Conservation (phyloP, 2,888 invertebrate genomes). For the Eueremaeus valkanovi region DNA sequence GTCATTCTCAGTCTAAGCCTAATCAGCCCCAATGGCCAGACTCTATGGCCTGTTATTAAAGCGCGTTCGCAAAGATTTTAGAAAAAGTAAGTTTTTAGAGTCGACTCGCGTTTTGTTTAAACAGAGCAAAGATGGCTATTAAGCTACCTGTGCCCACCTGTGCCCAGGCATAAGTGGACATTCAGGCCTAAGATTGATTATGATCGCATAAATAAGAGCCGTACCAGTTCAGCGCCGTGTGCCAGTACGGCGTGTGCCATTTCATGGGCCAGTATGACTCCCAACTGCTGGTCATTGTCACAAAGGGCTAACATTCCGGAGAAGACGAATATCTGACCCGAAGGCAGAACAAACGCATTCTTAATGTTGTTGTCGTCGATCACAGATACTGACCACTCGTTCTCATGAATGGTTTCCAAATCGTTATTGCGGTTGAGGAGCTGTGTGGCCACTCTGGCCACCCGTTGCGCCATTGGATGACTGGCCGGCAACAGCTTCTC, state of each 20-base stretch:
- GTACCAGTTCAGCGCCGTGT: conserved; percentile 54
- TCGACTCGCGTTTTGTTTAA: no score
- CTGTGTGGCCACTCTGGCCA: conserved; percentile 53
- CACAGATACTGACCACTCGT: conserved; percentile 58
- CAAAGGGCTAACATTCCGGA: conserved; percentile 57
- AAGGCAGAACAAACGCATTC: conserved; percentile 60
- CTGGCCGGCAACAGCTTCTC: conserved; percentile 51
- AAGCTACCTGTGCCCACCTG: background rate
- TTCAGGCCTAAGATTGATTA: background rate
- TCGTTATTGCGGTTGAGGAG: conserved; percentile 57
- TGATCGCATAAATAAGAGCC: background rate
- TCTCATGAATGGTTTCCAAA: conserved; percentile 53
- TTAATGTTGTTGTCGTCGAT: conserved; percentile 52
- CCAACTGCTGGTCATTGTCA: conserved; percentile 58
- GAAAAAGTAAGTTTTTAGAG: no score
- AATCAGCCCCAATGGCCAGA: no score
- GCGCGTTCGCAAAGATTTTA: no score
- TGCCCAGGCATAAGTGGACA: no score
- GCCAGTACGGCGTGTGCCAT: conserved; percentile 60
- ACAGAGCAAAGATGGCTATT: no score
- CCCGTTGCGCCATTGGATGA: conserved; percentile 53
- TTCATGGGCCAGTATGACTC: conserved; percentile 60
- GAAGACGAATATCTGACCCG: conserved; percentile 61
- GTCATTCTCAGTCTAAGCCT: no score
- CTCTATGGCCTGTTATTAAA: no score